These are phyloP conservation scores for Phalacrocorax carbo DNA, from an alignment of 2,113 vertebrate genomes.

Conservation along the genomic window DNA sequence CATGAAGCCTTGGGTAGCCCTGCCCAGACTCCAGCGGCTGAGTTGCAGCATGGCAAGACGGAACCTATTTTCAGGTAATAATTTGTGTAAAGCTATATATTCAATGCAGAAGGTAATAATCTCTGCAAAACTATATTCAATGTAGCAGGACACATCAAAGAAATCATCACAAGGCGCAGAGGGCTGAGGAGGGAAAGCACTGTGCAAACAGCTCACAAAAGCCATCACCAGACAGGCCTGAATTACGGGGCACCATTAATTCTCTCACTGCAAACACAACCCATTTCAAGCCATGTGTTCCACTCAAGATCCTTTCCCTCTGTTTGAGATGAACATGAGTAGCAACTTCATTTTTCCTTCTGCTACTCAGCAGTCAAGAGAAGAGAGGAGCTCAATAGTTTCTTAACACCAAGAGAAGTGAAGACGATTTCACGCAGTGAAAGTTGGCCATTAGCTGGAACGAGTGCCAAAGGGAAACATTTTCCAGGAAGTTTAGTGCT, in stretches of 20 bases:
- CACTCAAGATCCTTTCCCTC: background rate
- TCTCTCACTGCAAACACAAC: background rate
- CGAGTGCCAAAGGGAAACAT: background rate
- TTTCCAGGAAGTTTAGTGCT: slow-evolving; percentile 10
- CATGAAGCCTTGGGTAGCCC: background rate
- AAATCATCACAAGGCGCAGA: background rate
- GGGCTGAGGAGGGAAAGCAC: background rate
- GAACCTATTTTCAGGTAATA: background rate
- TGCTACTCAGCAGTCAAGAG: background rate
- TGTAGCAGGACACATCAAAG: background rate
- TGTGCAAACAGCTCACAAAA: background rate
- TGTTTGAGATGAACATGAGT: background rate
- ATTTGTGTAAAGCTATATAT: background rate
- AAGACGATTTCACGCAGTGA: background rate
- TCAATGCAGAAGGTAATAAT: background rate
- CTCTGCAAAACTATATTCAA: background rate
- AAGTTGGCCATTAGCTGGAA: background rate
- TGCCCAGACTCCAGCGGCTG: background rate
- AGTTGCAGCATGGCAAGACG: background rate
- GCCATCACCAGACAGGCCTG: background rate
- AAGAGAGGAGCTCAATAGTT: background rate
- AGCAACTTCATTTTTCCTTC: background rate
- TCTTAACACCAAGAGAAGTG: background rate
- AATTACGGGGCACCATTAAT: background rate
- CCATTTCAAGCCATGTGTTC: background rate